These are phyloP conservation scores for Laothoe populi DNA, from an alignment of 2,888 invertebrate genomes.

Conservation along the genomic window DNA sequence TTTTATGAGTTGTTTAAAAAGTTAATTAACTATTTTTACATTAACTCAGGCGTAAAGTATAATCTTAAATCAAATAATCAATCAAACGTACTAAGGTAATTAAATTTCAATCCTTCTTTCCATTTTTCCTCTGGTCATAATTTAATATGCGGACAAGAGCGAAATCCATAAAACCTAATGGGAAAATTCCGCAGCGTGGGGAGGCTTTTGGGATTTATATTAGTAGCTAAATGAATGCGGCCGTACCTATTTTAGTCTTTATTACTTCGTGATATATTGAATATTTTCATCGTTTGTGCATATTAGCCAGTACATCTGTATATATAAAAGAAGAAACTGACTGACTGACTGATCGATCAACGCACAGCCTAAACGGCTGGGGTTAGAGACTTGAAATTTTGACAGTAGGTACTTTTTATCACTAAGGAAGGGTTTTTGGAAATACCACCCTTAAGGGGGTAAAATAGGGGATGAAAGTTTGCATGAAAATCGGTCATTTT, in stretches of 20 bases:
- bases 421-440: no score
- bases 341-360: no score
- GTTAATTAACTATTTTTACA: slow-evolving; percentile 1
- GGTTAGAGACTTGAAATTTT: no score
- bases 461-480: no score
- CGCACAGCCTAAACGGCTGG: no score
- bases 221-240: slow-evolving; percentile 47
- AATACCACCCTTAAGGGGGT: no score
- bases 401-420: no score
- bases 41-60: background rate
- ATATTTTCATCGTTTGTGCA: slow-evolving; percentile 35
- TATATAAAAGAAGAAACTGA: no score
- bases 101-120: slow-evolving; percentile 66
- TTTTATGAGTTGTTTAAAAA: background rate
- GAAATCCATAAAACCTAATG: slow-evolving; percentile 81
- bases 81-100: slow-evolving; percentile 46
- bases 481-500: no score
- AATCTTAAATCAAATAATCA: background rate
- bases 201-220: slow-evolving; percentile 77
- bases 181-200: slow-evolving; percentile 71
- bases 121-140: slow-evolving; percentile 71
- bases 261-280: slow-evolving; percentile 40
- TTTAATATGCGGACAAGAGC: slow-evolving; percentile 77
- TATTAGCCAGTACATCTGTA: background rate
- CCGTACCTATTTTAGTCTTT: slow-evolving; percentile 31